These are phyloP conservation scores for Misgurnus mizolepis DNA, from an alignment of 2,113 vertebrate genomes.

Conservation along the genomic window DNA sequence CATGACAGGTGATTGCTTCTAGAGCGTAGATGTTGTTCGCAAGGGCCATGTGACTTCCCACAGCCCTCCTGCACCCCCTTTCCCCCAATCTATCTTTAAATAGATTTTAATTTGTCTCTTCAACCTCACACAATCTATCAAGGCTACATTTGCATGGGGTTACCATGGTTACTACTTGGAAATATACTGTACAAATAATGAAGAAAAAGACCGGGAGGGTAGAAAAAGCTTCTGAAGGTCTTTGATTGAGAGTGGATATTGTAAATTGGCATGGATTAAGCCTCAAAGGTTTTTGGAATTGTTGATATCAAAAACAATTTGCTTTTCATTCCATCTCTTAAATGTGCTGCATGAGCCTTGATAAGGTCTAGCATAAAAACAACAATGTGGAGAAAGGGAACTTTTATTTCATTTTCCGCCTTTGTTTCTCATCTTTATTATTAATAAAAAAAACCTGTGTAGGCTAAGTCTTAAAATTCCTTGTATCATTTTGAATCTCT, in stretches of 20 bases:
- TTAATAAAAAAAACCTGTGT: neutral
- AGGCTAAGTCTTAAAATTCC: neutral
- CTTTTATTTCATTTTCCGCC: neutral
- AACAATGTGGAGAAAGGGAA: neutral
- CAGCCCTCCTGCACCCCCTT: constrained; percentile 3
- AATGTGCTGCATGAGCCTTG: constrained; percentile 30
- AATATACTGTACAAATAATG: constrained; percentile 46
- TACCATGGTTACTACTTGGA: constrained; percentile 61
- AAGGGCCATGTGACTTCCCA: neutral
- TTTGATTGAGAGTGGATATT: neutral
- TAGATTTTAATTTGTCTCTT: constrained; percentile 58
- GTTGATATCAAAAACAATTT: constrained; percentile 53
- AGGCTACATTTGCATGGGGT: constrained; percentile 57
- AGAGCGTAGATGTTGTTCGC: neutral
- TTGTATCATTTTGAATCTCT: neutral
- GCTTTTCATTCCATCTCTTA: constrained; percentile 32
- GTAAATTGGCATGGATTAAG: constrained; percentile 59
- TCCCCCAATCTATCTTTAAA: constrained; percentile 46
- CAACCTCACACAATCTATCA: constrained; percentile 54
- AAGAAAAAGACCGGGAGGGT: constrained; percentile 28
- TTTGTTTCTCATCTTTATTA: neutral
- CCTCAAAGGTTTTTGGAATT: constrained; percentile 45
- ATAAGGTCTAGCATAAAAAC: constrained; percentile 11
- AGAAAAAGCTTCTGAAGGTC: constrained; percentile 27
- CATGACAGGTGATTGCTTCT: neutral